phyloP scores from a whole-genome alignment of 2,797 vertebrate genomes.

The Propithecus deckenii region DNA sequence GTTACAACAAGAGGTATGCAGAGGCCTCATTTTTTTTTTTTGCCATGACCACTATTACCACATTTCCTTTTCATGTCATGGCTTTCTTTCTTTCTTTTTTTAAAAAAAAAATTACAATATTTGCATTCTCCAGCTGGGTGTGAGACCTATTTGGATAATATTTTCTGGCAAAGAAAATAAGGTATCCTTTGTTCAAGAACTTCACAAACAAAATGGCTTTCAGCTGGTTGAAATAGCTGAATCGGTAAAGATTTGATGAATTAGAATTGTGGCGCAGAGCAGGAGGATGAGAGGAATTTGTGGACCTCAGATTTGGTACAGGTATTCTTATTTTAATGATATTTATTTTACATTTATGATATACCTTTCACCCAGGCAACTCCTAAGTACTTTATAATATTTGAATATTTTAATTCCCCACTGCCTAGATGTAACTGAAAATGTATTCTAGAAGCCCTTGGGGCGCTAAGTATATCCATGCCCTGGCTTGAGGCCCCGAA shows the following conservation, averaged over 20 bases:
- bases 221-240: background rate
- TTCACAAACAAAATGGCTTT: constrained; percentile 9
- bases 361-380: background rate
- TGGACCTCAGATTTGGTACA: background rate
- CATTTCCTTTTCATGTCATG: constrained; percentile 48
- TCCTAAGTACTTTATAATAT: background rate
- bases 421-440: background rate
- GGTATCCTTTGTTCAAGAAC: background rate
- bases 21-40: constrained; percentile 23
- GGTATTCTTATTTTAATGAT: background rate
- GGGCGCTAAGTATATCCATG: no score
- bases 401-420: background rate
- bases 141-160: background rate
- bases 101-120: background rate
- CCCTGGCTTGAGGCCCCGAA: background rate
- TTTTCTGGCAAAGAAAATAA: constrained; percentile 50
- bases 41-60: constrained; percentile 29
- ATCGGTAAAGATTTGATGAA: background rate
- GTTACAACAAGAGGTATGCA: constrained; percentile 39
- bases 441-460: background rate
- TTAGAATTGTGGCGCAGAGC: background rate
- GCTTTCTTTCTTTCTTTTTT: background rate
- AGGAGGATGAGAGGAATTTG: background rate
- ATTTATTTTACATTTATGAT: background rate
- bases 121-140: constrained; percentile 21